A percentile compares a stretch with the other conserved stretches of the same genome.
These are phyloP conservation scores for Sprattus sprattus DNA, from an alignment of 2,113 vertebrate genomes.

Conservation along the genomic window DNA sequence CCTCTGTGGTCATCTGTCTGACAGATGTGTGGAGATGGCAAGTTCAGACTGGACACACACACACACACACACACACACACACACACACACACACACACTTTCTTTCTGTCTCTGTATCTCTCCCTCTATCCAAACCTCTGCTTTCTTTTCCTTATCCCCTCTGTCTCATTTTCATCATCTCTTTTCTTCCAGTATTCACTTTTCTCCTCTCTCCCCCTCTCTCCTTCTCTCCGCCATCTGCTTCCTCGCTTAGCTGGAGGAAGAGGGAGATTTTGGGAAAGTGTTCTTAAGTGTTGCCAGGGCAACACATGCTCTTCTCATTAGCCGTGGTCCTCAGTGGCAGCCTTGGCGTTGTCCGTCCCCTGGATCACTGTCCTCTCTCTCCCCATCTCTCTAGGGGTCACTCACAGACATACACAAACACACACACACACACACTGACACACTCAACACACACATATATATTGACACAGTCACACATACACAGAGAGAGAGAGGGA, in stretches of 20 bases:
- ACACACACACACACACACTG: neutral
- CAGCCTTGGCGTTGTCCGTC: conserved; percentile 29
- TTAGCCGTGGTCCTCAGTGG: conserved; percentile 17
- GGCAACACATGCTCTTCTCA: conserved; percentile 60
- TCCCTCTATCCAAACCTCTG: neutral
- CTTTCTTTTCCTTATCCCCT: neutral
- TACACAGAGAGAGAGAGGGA: too few species aligned
- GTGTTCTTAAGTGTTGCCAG: conserved; percentile 44
- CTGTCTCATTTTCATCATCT: neutral
- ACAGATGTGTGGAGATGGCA: conserved; percentile 57
- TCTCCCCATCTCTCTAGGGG: conserved; percentile 38
- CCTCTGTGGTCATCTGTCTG: conserved; percentile 56
- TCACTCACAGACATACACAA: neutral
- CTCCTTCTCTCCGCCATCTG: conserved; percentile 49
- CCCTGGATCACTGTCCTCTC: conserved; percentile 54
- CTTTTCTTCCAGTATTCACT: conserved; percentile 36
- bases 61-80: conserved; percentile 4
- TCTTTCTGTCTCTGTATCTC: conserved; percentile 1
- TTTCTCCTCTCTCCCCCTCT: conserved; percentile 33
- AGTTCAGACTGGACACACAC: neutral
- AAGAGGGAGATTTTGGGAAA: conserved; percentile 17
- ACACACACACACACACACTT: neutral
- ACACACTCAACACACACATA: neutral
- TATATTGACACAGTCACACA: too few species aligned
- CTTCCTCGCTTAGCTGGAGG: conserved; percentile 46